These are phyloP conservation scores for Tautogolabrus adspersus DNA, from an alignment of 2,113 vertebrate species.

Conservation along the genomic window DNA sequence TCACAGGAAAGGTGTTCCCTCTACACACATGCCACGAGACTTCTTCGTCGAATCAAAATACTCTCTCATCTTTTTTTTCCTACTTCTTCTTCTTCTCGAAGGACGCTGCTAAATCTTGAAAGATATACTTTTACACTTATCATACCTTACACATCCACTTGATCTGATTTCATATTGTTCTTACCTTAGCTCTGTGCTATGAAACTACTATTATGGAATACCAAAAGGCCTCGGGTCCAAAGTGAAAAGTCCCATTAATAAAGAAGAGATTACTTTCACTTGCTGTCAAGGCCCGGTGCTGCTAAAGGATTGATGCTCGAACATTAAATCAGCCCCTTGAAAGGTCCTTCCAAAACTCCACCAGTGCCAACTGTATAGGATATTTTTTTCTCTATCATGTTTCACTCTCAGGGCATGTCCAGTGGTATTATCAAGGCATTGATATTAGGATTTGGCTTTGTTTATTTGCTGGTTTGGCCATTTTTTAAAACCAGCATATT, in stretches of 20 bases:
- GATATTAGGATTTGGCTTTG: slow-evolving; percentile 53
- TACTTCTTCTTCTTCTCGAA: slow-evolving; percentile 10
- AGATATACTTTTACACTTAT: slow-evolving; percentile 58
- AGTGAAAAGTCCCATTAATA: slow-evolving; percentile 82
- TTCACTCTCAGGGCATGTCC: slow-evolving; percentile 66
- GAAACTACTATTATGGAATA: slow-evolving; percentile 76
- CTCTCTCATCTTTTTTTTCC: background rate
- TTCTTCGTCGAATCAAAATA: slow-evolving; percentile 5
- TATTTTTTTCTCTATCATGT: slow-evolving; percentile 63
- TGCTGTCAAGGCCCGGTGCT: slow-evolving; percentile 74
- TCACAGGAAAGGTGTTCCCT: background rate
- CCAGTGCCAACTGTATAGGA: slow-evolving; percentile 61
- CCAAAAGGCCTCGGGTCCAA: slow-evolving; percentile 72
- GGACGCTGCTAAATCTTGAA: slow-evolving; percentile 38
- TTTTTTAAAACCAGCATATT: slow-evolving; percentile 45
- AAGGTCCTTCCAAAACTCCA: slow-evolving; percentile 74
- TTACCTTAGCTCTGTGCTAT: slow-evolving; percentile 64
- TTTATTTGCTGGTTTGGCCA: slow-evolving; percentile 57
- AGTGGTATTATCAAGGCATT: slow-evolving; percentile 55
- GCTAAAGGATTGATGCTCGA: slow-evolving; percentile 77
- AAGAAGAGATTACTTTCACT: slow-evolving; percentile 80
- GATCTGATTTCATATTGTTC: slow-evolving; percentile 79
- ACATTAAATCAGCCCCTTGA: slow-evolving; percentile 79
- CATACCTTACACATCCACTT: slow-evolving; percentile 65
- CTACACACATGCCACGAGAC: background rate